These are phyloP conservation scores for Phylloscopus trochiloides DNA, from an alignment of 2,113 vertebrate species.

Conservation along the genomic window DNA sequence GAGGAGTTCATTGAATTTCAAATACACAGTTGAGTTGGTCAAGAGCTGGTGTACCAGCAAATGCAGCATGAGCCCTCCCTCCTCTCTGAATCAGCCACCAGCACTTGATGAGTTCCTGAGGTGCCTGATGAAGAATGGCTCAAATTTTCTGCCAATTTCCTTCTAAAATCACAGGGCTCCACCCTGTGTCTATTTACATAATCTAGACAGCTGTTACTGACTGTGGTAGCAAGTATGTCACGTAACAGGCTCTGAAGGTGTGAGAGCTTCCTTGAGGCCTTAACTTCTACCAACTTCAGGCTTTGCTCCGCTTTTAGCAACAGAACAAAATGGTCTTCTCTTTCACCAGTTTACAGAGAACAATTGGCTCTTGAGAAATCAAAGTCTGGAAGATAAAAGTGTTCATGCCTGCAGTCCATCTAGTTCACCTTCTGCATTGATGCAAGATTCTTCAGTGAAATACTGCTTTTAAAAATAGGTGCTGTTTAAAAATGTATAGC, in stretches of 20 bases:
- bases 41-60: neutral
- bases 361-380: neutral
- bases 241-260: neutral
- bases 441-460: neutral
- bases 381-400: neutral
- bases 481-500: neutral
- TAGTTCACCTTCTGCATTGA: neutral
- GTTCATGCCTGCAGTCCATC: neutral
- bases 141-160: neutral
- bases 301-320: neutral
- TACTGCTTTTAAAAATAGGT: conserved; percentile 11
- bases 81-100: neutral
- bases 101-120: neutral
- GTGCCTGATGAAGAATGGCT: neutral
- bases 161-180: neutral
- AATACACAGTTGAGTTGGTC: neutral
- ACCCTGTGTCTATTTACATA: neutral
- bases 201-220: neutral
- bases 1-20: neutral
- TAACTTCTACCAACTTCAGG: neutral
- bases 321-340: neutral
- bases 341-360: neutral
- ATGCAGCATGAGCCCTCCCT: neutral
- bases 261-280: neutral
- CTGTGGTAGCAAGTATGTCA: neutral